Percentiles rank a stretch among this genome's conserved stretches.
phyloP scores from a whole-genome alignment of 1,140 invertebrate genomes.

The Apolygus lucorum region DNA sequence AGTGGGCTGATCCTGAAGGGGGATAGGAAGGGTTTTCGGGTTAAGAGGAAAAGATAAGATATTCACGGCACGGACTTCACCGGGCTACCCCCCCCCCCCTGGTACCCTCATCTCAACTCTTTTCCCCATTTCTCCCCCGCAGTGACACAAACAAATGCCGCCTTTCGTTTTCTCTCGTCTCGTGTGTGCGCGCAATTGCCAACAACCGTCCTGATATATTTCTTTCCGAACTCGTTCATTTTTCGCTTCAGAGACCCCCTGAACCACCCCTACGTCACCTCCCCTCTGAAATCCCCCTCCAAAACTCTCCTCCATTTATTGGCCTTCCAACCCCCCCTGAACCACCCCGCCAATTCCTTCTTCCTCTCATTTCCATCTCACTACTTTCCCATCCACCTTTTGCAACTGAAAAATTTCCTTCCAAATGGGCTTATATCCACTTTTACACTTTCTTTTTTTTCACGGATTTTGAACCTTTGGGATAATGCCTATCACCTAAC shows the following conservation, averaged over 20 bases:
- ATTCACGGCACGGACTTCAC: conserved; percentile 14
- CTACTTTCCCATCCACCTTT: no score
- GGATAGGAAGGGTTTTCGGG: background rate
- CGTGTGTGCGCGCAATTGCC: conserved; percentile 15
- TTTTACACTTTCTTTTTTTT: no score
- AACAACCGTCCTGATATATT: conserved; percentile 13
- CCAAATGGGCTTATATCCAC: no score
- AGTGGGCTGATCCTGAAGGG: no score
- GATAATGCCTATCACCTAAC: no score
- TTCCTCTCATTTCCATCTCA: background rate
- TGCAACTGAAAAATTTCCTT: no score
- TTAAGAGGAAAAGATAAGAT: conserved; percentile 4
- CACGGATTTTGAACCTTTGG: no score
- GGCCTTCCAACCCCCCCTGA: background rate
- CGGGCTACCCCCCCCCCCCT: conserved; percentile 3
- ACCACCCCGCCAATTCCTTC: background rate
- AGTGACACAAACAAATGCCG: conserved; percentile 15
- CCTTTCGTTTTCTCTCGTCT: background rate
- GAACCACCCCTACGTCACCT: background rate
- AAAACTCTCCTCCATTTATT: background rate
- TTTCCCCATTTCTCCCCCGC: conserved; percentile 6
- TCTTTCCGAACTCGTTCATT: conserved; percentile 15
- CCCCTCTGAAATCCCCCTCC: background rate
- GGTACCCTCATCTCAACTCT: no score
- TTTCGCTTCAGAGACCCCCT: background rate